Conservation (phyloP, 2,797 vertebrate species). For the Synaphobranchus kaupii region DNA sequence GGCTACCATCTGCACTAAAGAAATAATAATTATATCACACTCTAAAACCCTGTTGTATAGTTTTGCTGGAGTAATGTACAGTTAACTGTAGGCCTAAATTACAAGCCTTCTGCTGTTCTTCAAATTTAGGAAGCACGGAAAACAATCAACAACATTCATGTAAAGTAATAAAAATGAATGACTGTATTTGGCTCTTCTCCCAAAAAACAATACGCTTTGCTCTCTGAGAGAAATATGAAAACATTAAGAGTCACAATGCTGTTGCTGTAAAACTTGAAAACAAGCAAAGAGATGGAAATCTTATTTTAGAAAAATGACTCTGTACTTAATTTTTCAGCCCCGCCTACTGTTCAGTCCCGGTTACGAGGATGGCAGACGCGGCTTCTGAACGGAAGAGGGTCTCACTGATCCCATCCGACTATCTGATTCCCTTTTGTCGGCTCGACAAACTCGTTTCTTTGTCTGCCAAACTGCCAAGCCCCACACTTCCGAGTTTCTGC, state of each 20-base stretch:
- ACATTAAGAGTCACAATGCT: background rate
- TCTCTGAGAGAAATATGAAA: background rate
- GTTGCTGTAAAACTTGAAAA: background rate
- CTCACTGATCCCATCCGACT: background rate
- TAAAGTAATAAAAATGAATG: constrained; percentile 50
- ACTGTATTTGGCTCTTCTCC: constrained; percentile 28
- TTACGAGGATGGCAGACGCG: background rate
- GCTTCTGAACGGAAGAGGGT: background rate
- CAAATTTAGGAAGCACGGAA: constrained; percentile 39
- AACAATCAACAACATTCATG: constrained; percentile 41
- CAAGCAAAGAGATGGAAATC: background rate
- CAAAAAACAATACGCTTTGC: background rate
- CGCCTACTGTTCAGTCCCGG: background rate
- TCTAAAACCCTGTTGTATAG: constrained; percentile 16
- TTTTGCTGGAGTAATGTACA: constrained; percentile 17
- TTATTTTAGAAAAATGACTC: background rate
- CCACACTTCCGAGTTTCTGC: constrained; percentile 8
- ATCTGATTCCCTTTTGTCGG: background rate
- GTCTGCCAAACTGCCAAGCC: background rate
- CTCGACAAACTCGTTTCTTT: background rate
- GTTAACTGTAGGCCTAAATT: constrained; percentile 41
- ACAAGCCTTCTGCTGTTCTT: constrained; percentile 50
- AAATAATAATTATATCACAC: too few species aligned
- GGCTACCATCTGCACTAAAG: constrained; percentile 5
- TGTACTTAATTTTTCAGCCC: background rate